These are phyloP conservation scores for Heliconius eleuchia DNA, from an alignment of 1,140 invertebrate species.

Conservation along the genomic window DNA sequence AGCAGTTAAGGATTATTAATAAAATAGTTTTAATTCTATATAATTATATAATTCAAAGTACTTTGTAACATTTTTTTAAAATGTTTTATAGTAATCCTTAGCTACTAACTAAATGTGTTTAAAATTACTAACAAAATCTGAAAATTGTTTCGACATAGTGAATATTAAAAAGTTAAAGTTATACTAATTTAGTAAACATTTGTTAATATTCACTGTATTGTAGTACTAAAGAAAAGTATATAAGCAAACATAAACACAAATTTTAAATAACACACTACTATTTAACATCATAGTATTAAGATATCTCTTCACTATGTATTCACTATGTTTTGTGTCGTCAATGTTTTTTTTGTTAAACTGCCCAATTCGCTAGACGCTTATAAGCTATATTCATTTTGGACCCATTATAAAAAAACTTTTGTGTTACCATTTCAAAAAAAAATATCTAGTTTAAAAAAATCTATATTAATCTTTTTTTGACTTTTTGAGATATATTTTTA, in stretches of 20 bases:
- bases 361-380: slow-evolving; percentile 31
- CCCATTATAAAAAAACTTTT: slow-evolving; percentile 1
- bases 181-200: neutral
- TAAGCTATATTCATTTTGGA: slow-evolving; percentile 25
- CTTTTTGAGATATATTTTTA: too few species aligned
- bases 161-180: neutral
- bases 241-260: neutral
- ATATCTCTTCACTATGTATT: neutral
- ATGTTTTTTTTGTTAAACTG: slow-evolving; percentile 14
- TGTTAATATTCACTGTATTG: neutral
- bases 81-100: neutral
- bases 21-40: neutral
- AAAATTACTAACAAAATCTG: slow-evolving; percentile 3
- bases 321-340: slow-evolving; percentile 17
- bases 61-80: neutral
- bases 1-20: slow-evolving; percentile 1
- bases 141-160: neutral
- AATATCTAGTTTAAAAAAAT: too few species aligned
- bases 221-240: neutral
- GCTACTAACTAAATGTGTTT: neutral
- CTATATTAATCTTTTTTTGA: too few species aligned
- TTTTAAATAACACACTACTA: slow-evolving; percentile 4
- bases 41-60: neutral
- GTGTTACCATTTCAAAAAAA: slow-evolving; percentile 27
- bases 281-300: neutral